phyloP scores from a whole-genome alignment of 2,888 invertebrate species.

The Anagyrus pseudococci region DNA sequence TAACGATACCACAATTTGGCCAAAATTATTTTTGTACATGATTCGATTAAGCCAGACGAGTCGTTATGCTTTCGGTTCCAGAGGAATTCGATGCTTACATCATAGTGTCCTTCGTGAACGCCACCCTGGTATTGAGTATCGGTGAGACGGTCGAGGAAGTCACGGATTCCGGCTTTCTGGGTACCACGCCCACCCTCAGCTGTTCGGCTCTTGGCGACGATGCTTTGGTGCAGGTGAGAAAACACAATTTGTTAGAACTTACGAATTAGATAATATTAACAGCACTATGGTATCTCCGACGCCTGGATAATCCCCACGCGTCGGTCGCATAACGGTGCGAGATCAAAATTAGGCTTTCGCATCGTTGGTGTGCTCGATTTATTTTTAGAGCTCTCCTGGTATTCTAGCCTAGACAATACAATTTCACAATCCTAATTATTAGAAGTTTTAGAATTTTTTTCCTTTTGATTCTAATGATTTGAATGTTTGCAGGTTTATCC shows the following conservation, averaged over 20 bases:
- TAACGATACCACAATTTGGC: background rate
- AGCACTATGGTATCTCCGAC: conserved; percentile 62
- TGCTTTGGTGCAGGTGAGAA: conserved; percentile 88
- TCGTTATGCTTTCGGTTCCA: conserved; percentile 73
- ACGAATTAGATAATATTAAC: conserved; percentile 2
- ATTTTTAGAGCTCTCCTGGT: conserved; percentile 52
- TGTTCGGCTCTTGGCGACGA: conserved; percentile 98
- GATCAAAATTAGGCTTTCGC: conserved; percentile 51
- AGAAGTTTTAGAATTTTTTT: background rate
- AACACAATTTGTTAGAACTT: background rate
- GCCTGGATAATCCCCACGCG: conserved; percentile 54
- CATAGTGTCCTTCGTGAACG: conserved; percentile 98
- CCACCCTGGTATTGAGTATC: conserved; percentile 97
- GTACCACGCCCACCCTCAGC: conserved; percentile 97
- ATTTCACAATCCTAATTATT: conserved; percentile 21
- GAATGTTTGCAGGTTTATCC: conserved; percentile 84
- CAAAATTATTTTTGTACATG: background rate
- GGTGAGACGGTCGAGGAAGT: conserved; percentile 99
- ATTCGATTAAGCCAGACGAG: conserved; percentile 34
- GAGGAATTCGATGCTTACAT: conserved; percentile 99
- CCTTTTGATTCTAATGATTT: conserved; percentile 16
- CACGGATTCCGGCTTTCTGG: conserved; percentile 98
- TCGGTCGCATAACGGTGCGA: conserved; percentile 58
- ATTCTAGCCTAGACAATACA: conserved; percentile 48
- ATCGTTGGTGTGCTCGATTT: conserved; percentile 56